A percentile compares a stretch with the other conserved stretches of the same genome.
Evolutionary conservation across 2,888 invertebrate species (phyloP).

Genomic region (Dolomedes plantarius): DNA sequence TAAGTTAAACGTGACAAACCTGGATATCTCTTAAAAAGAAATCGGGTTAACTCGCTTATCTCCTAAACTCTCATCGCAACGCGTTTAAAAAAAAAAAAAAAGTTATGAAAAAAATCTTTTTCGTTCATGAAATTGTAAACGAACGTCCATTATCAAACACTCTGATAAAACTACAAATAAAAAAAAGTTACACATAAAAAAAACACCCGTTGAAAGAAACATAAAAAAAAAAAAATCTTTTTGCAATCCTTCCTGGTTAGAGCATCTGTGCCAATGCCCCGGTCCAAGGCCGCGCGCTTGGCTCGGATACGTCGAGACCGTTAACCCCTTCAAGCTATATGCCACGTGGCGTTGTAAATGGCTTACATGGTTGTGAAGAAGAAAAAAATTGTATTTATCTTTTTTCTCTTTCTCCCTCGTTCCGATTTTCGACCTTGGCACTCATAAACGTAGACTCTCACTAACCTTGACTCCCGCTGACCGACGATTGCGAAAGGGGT

Average conservation of each 20-base stretch:
- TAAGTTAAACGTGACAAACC: too few relatives aligned
- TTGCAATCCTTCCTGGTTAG: conserved; percentile 64
- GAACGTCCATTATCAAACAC: conserved; percentile 23
- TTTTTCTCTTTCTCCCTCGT: background rate
- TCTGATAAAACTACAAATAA: conserved; percentile 18
- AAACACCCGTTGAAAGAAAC: conserved; percentile 9
- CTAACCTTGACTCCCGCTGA: conserved; percentile 49
- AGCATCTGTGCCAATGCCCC: conserved; percentile 62
- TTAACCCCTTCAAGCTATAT: conserved; percentile 62
- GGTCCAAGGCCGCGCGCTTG: conserved; percentile 57
- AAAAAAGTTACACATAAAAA: conserved; percentile 20
- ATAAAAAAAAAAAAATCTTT: conserved; percentile 43
- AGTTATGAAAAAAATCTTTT: too few relatives aligned
- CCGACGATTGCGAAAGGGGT: conserved; percentile 66
- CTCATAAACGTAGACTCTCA: conserved; percentile 34
- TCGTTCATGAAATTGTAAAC: background rate
- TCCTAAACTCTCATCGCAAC: too few relatives aligned
- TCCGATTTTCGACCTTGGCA: conserved; percentile 62
- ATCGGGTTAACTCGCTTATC: too few relatives aligned
- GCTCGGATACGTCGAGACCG: conserved; percentile 43
- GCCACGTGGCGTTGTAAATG: conserved; percentile 41
- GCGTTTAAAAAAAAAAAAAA: too few relatives aligned
- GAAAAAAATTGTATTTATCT: background rate
- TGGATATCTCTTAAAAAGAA: too few relatives aligned
- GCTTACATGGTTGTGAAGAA: conserved; percentile 14